Conservation (phyloP, 1,140 invertebrate species). For the Bradysia coprophila region DNA sequence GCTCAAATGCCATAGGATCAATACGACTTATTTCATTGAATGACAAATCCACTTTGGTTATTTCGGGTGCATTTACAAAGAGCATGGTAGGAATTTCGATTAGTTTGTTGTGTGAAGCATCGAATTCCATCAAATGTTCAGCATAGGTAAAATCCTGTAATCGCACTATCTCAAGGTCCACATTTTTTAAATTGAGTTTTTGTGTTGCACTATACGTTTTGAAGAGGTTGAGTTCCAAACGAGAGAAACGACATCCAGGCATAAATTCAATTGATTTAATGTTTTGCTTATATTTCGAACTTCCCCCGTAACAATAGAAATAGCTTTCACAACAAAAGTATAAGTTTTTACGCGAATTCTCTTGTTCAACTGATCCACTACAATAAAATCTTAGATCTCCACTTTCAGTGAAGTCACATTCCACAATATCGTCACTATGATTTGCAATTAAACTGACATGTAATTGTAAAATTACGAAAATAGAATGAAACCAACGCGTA, state of each 20-base stretch:
- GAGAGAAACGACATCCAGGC: conserved; percentile 17
- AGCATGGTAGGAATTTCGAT: conserved; percentile 17
- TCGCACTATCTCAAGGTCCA: conserved; percentile 15
- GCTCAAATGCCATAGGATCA: conserved; percentile 16
- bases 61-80: conserved; percentile 14
- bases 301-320: conserved; percentile 13
- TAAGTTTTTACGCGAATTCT: conserved; percentile 19
- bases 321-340: conserved; percentile 15
- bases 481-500: too few relatives aligned
- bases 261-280: conserved; percentile 23
- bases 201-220: conserved; percentile 14
- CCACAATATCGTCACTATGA: too few relatives aligned
- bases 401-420: conserved; percentile 15
- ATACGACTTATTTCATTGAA: conserved; percentile 12
- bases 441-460: too few relatives aligned
- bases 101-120: conserved; percentile 17
- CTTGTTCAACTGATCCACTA: conserved; percentile 9
- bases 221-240: conserved; percentile 18
- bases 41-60: conserved; percentile 16
- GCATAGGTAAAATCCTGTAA: conserved; percentile 18
- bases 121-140: conserved; percentile 13
- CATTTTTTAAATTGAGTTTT: conserved; percentile 17
- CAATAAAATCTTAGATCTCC: conserved; percentile 19
- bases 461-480: too few relatives aligned
- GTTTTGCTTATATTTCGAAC: conserved; percentile 11